A percentile compares a stretch with the other conserved stretches of the same genome.
Evolutionary conservation across 2,797 vertebrate species (phyloP).

Genomic region (Loriculus beryllinus): DNA sequence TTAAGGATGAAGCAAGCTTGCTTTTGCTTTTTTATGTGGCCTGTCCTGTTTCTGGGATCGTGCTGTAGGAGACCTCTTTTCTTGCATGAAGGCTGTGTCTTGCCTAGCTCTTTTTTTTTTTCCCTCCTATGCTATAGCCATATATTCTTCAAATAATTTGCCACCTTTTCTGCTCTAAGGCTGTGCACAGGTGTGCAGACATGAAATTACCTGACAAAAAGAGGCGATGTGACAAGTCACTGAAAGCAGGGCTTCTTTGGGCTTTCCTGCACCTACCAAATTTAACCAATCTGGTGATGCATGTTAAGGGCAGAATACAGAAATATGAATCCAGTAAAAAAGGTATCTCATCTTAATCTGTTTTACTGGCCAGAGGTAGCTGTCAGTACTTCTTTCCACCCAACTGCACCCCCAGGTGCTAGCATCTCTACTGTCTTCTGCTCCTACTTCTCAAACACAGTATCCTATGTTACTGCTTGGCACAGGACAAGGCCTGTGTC

Average conservation of each 20-base stretch:
- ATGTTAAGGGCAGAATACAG: background rate
- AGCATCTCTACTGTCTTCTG: background rate
- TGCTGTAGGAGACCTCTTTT: background rate
- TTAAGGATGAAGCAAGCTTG: background rate
- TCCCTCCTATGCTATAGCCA: background rate
- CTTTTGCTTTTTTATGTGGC: background rate
- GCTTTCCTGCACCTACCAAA: background rate
- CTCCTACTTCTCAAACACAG: background rate
- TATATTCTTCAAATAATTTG: background rate
- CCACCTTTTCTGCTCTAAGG: background rate
- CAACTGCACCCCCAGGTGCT: background rate
- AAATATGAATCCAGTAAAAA: background rate
- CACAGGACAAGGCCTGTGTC: background rate
- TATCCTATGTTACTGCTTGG: rapidly evolving
- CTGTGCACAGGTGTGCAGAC: background rate
- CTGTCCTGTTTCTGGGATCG: background rate
- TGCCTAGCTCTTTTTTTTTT: background rate
- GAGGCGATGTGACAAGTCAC: background rate
- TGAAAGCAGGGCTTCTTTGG: background rate
- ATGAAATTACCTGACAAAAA: background rate
- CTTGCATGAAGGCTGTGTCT: background rate
- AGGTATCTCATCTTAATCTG: background rate
- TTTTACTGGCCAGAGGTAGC: background rate
- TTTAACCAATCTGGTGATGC: background rate
- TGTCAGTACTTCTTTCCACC: background rate